Percentiles rank a stretch among this genome's conserved stretches.
phyloP scores from a whole-genome alignment of 2,797 vertebrate genomes.

The Sebastes oblongus region DNA sequence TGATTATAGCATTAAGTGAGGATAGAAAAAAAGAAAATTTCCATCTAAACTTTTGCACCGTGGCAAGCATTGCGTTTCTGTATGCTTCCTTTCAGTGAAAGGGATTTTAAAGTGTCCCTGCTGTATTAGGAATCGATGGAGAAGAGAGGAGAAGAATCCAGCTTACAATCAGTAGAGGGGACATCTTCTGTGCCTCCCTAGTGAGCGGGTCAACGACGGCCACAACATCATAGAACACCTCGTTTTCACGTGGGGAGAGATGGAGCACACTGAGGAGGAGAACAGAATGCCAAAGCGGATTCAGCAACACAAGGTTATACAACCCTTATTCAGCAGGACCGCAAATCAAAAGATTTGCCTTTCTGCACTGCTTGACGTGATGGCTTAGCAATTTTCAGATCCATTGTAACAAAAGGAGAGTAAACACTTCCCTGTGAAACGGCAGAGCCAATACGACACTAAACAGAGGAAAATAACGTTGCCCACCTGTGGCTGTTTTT shows the following conservation, averaged over 20 bases:
- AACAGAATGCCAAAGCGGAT: slow-evolving; percentile 33
- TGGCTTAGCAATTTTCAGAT: slow-evolving; percentile 25
- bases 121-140: not conserved
- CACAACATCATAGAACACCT: slow-evolving; percentile 89
- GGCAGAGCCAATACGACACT: not conserved
- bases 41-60: not conserved
- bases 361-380: slow-evolving; percentile 25
- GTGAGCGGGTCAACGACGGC: slow-evolving; percentile 93
- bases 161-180: slow-evolving; percentile 90
- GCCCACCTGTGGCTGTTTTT: slow-evolving; percentile 89
- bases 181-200: slow-evolving; percentile 93
- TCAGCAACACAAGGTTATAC: slow-evolving; percentile 35
- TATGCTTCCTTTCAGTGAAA: not conserved
- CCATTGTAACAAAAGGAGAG: slow-evolving; percentile 23
- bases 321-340: slow-evolving; percentile 45
- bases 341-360: slow-evolving; percentile 36
- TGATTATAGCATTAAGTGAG: slow-evolving; percentile 1
- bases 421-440: not conserved
- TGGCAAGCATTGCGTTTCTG: not conserved
- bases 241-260: slow-evolving; percentile 83
- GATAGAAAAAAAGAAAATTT: not conserved
- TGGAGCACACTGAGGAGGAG: slow-evolving; percentile 84
- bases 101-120: slow-evolving; percentile 10
- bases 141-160: not conserved
- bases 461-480: not conserved